Conservation (phyloP, 2,797 vertebrate genomes). For the Glyptemys insculpta region DNA sequence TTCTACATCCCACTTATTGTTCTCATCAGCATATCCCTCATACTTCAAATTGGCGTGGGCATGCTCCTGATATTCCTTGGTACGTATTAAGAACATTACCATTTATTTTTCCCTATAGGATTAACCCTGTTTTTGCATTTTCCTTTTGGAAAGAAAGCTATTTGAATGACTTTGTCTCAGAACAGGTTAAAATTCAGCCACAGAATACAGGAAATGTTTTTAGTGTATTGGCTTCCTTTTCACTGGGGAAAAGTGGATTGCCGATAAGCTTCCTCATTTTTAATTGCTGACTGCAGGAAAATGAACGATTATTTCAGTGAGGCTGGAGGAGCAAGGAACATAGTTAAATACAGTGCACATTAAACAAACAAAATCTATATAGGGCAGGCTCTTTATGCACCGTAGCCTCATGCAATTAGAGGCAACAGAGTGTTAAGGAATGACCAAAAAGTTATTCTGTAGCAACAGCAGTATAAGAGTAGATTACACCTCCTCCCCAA, state of each 20-base stretch:
- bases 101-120: neutral
- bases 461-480: neutral
- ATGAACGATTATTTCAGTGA: neutral
- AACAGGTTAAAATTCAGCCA: neutral
- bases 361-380: neutral
- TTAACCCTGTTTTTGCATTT: neutral
- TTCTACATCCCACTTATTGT: slow-evolving; percentile 89
- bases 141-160: neutral
- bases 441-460: neutral
- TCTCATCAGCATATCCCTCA: slow-evolving; percentile 93
- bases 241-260: neutral
- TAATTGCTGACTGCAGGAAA: neutral
- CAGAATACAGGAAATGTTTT: neutral
- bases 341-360: slow-evolving; percentile 15
- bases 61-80: slow-evolving; percentile 96
- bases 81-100: slow-evolving; percentile 68
- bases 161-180: neutral
- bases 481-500: neutral
- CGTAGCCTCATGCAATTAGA: neutral
- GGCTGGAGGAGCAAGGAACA: slow-evolving; percentile 43
- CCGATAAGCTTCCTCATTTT: neutral
- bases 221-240: neutral
- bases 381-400: neutral
- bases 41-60: slow-evolving; percentile 91
- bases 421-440: neutral